phyloP scores from a whole-genome alignment of 2,888 invertebrate genomes.

The Lumbricus terrestris region DNA sequence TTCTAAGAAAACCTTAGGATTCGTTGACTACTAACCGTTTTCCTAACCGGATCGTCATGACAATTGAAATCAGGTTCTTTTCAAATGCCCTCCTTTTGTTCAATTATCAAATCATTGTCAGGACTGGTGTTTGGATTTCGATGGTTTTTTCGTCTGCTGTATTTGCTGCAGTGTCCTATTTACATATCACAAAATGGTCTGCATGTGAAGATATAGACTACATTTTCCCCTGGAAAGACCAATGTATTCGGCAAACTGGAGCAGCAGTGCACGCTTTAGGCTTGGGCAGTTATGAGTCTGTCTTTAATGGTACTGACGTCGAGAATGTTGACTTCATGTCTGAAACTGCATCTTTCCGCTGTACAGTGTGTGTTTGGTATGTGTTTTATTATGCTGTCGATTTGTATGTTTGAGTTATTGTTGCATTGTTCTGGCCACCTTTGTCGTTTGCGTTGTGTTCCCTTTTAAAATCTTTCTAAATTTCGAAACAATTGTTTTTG shows the following conservation, averaged over 20 bases:
- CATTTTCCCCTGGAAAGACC: neutral
- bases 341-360: neutral
- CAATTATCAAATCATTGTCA: neutral
- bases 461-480: neutral
- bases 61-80: neutral
- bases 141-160: neutral
- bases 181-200: neutral
- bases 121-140: neutral
- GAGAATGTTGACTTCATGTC: constrained; percentile 3
- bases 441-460: neutral
- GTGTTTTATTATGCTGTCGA: neutral
- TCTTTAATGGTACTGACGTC: neutral
- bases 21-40: neutral
- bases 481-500: neutral
- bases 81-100: neutral
- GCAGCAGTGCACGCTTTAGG: neutral
- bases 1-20: neutral
- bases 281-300: neutral
- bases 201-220: neutral
- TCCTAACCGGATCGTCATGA: neutral
- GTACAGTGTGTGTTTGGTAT: neutral
- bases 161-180: neutral
- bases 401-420: neutral
- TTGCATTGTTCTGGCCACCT: neutral
- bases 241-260: neutral